Conservation (phyloP, 2,888 invertebrate species). For the Sinodicranocentrus sp. region DNA sequence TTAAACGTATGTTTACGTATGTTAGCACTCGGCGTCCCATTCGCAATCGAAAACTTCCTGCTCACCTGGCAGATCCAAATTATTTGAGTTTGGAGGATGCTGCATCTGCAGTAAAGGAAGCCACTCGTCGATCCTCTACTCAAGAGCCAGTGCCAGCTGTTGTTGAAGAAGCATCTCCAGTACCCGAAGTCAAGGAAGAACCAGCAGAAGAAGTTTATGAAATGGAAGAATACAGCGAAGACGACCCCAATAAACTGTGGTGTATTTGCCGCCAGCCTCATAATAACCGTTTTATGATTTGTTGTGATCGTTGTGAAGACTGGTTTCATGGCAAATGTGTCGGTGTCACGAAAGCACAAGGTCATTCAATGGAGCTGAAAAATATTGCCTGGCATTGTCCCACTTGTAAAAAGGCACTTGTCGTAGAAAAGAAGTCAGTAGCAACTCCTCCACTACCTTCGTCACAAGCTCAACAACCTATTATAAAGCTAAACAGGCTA, state of each 20-base stretch:
- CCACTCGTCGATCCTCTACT: constrained; percentile 34
- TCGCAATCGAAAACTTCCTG: constrained; percentile 82
- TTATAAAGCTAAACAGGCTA: too few relatives aligned
- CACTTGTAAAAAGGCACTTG: constrained; percentile 83
- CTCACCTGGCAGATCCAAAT: constrained; percentile 81
- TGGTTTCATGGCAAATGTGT: constrained; percentile 99
- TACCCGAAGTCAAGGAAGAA: neutral
- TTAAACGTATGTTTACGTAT: too few relatives aligned
- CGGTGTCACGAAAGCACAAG: constrained; percentile 93
- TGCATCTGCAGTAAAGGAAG: constrained; percentile 42
- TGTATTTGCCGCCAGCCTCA: constrained; percentile 97
- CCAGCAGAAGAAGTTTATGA: constrained; percentile 2
- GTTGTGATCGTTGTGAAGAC: constrained; percentile 96
- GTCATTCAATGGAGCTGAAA: constrained; percentile 90
- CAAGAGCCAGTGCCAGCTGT: constrained; percentile 15
- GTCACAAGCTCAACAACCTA: too few relatives aligned
- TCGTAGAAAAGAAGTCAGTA: constrained; percentile 78
- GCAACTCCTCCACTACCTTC: constrained; percentile 16
- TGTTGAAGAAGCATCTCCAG: neutral
- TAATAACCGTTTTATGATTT: constrained; percentile 97
- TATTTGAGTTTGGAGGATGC: constrained; percentile 74
- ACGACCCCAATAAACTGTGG: constrained; percentile 84
- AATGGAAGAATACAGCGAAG: constrained; percentile 17
- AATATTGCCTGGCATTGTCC: constrained; percentile 94
- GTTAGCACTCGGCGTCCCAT: constrained; percentile 11